Evolutionary conservation across 1,140 invertebrate genomes (phyloP), one percentile per base, ranked within the genome.

Genomic region (Wasmannia auropunctata): DNA sequence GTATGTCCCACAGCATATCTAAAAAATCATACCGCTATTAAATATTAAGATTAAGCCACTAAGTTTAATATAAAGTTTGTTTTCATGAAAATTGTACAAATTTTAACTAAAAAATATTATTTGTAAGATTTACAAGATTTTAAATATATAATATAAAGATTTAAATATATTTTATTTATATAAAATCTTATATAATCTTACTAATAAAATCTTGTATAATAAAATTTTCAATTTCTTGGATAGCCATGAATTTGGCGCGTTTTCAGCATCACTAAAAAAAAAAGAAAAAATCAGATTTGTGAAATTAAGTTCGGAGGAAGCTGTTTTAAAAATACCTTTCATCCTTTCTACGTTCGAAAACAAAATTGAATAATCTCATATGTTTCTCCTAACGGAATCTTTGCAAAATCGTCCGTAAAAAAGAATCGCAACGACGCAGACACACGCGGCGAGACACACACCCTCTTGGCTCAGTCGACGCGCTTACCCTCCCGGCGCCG

Each of bases 401-500:
- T 5, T 14, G 31, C 0, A 62, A 62, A 37, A 46, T 60, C 56
- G 25, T 19, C n/a, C 11, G 56, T 77, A 28, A 46, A 77, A 77
- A 77, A n/a, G n/a, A n/a, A 46, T 77, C 43, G 43, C 60, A 51
- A 43, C 1, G 67, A 60, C 46, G 58, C 28, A 51, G 43, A 62
- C 56, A 43, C 56, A 43, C 70, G 14, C 14, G n/a, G 74, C 72
- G 81, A 31, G 69, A 84, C 37, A 10, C 37, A 70, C 74, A 40
- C 74, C 46, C 85, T 79, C 80, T 70, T 85, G 89, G 89, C 90
- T 67, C 63, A 46, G 89, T 90, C 90, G n/a, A n/a, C n/a, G 88
- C 88, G 88, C 91, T 91, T 80, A 88, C 40, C 75, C 89, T 89
- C 88, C 60, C 85, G 91, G 90, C 43, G 65, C 31, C 51, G 49